A percentile compares a stretch with the other conserved stretches of the same genome.
phyloP scores from a whole-genome alignment of 2,888 invertebrate genomes.

The Synergus laeviventris region DNA sequence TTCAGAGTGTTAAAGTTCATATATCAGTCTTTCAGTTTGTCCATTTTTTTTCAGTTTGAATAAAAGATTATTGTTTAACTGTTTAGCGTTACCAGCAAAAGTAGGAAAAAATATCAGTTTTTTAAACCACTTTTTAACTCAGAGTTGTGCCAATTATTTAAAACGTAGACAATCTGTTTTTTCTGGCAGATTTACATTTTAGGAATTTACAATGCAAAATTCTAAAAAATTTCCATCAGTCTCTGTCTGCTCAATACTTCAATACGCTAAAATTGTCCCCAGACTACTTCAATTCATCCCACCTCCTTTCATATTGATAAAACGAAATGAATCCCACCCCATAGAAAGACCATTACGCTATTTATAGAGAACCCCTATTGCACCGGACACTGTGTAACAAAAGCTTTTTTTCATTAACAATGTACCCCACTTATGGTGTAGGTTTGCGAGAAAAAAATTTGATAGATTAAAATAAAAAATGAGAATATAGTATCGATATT shows the following conservation, averaged over 20 bases:
- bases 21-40: constrained; percentile 1
- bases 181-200: not conserved
- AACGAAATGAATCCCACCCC: not conserved
- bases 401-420: constrained; percentile 30
- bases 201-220: not conserved
- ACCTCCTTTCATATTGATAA: constrained; percentile 23
- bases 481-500: too few species aligned
- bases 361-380: constrained; percentile 4
- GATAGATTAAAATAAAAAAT: constrained; percentile 19
- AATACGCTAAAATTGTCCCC: not conserved
- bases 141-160: too few species aligned
- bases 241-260: not conserved
- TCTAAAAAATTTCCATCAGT: not conserved
- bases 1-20: constrained; percentile 4
- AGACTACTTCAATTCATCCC: constrained; percentile 9
- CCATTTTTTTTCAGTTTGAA: not conserved
- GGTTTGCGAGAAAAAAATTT: not conserved
- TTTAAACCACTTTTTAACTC: not conserved
- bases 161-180: not conserved
- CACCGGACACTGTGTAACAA: not conserved
- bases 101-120: too few species aligned
- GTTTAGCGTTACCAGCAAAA: not conserved
- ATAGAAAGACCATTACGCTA: constrained; percentile 13
- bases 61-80: not conserved
- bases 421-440: not conserved